Evolutionary conservation across 2,113 vertebrate genomes (phyloP).

Genomic region (Tachuris rubrigastra): DNA sequence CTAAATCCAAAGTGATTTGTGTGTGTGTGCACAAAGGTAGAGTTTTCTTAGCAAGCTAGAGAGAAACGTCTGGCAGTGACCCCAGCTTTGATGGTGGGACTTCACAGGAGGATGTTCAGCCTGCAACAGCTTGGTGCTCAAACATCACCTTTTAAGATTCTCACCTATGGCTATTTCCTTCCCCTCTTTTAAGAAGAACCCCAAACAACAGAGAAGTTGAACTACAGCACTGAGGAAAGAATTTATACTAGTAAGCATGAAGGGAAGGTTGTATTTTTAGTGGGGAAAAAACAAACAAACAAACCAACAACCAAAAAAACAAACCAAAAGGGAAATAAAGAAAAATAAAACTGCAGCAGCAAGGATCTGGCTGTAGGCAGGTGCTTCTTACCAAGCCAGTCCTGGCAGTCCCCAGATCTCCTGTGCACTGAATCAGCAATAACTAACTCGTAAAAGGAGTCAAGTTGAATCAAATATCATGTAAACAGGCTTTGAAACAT

Average conservation of each 20-base stretch:
- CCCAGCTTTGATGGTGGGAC: not conserved
- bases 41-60: conserved; percentile 12
- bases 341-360: not conserved
- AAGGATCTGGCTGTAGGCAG: not conserved
- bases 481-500: not conserved
- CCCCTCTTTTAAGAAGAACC: not conserved
- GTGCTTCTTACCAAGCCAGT: not conserved
- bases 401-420: not conserved
- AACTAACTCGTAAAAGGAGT: not conserved
- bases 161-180: conserved; percentile 27
- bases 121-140: conserved; percentile 18
- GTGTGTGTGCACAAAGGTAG: not conserved
- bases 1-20: conserved; percentile 1
- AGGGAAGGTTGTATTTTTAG: not conserved
- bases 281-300: not conserved
- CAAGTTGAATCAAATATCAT: not conserved
- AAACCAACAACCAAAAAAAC: too few relatives aligned
- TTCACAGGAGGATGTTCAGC: not conserved
- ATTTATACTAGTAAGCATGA: not conserved
- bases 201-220: not conserved
- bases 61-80: not conserved
- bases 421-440: not conserved
- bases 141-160: conserved; percentile 37
- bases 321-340: not conserved
- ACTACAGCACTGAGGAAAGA: not conserved